phyloP scores from a whole-genome alignment of 2,888 invertebrate species.

The Seladonia tumulorum region DNA sequence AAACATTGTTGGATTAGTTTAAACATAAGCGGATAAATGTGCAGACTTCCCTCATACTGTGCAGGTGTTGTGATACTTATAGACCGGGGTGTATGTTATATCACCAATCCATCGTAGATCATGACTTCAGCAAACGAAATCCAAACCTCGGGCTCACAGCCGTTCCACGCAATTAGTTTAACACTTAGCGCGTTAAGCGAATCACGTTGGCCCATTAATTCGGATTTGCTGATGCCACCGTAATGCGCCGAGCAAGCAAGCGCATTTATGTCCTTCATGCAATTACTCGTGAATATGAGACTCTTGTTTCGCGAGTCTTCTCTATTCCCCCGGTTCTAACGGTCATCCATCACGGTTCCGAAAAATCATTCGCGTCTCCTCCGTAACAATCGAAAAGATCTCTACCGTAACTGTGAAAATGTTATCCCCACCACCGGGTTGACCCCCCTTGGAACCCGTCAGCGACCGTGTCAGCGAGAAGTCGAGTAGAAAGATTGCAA shows the following conservation, averaged over 20 bases:
- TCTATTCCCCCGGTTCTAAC: background rate
- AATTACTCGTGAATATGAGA: background rate
- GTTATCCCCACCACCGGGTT: no score
- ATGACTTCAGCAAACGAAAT: conserved; percentile 37
- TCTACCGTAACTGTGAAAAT: no score
- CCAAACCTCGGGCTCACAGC: conserved; percentile 14
- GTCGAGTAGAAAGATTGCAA: no score
- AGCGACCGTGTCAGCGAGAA: no score
- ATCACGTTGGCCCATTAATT: conserved; percentile 63
- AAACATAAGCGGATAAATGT: no score
- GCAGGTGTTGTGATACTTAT: background rate
- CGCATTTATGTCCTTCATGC: conserved; percentile 32
- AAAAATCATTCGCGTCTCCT: background rate
- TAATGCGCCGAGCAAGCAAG: conserved; percentile 37
- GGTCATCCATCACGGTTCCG: background rate
- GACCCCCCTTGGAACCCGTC: no score
- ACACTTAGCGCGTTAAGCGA: conserved; percentile 63
- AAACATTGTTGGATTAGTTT: no score
- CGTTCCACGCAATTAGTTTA: conserved; percentile 65
- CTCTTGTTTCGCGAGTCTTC: conserved; percentile 13
- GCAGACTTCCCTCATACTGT: background rate
- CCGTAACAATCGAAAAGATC: background rate
- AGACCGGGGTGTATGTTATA: background rate
- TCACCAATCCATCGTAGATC: background rate
- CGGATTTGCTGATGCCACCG: conserved; percentile 55